A percentile compares a stretch with the other conserved stretches of the same genome.
Evolutionary conservation across 2,888 invertebrate genomes (phyloP).

Genomic region (Endotricha flammealis): DNA sequence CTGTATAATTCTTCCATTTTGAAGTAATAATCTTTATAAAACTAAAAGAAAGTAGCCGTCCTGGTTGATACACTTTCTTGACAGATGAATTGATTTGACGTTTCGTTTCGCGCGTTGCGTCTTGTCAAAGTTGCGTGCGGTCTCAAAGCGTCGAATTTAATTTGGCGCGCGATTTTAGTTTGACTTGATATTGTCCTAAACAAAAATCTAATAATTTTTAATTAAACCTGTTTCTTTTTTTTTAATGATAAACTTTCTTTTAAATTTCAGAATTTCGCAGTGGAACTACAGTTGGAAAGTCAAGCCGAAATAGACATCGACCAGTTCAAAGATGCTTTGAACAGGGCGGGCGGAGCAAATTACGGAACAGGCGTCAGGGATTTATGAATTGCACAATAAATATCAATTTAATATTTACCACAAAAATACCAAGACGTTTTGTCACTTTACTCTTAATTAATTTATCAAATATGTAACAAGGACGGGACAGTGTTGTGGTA

Average conservation of each 20-base stretch:
- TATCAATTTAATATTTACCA: constrained; percentile 27
- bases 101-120: constrained; percentile 23
- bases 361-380: constrained; percentile 87
- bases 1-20: constrained; percentile 72
- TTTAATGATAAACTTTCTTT: constrained; percentile 10
- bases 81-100: constrained; percentile 19
- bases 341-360: constrained; percentile 87
- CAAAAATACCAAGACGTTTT: constrained; percentile 18
- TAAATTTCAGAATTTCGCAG: constrained; percentile 84
- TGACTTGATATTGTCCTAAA: not conserved
- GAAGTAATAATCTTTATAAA: not conserved
- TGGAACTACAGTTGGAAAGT: constrained; percentile 84
- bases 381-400: constrained; percentile 63
- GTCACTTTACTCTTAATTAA: not conserved
- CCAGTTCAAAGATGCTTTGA: constrained; percentile 82
- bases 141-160: constrained; percentile 25
- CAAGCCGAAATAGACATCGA: constrained; percentile 83
- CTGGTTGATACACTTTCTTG: constrained; percentile 9
- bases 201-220: constrained; percentile 11
- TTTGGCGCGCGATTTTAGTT: too few relatives aligned
- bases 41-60: not conserved
- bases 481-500: constrained; percentile 17
- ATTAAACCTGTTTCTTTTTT: too few relatives aligned
- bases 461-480: not conserved
- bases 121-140: constrained; percentile 22